These are phyloP conservation scores for Lycaon pictus DNA, from an alignment of 2,113 vertebrate genomes.

Conservation along the genomic window DNA sequence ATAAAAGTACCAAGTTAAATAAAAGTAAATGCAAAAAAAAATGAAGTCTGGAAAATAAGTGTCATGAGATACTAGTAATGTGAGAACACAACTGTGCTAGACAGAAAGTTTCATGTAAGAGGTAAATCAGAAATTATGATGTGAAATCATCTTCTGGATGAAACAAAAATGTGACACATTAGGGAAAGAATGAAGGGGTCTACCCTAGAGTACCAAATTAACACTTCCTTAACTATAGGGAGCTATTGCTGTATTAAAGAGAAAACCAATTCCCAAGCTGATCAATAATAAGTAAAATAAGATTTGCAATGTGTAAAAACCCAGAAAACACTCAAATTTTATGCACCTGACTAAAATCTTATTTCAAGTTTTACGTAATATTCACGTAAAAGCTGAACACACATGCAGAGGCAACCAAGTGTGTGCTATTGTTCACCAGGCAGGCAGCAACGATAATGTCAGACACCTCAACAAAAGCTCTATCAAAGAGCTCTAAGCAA, in stretches of 20 bases:
- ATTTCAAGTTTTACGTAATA: not conserved
- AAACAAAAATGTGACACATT: slow-evolving; percentile 34
- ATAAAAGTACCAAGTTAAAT: slow-evolving; percentile 30
- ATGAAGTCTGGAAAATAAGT: not conserved
- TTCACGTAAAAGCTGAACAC: not conserved
- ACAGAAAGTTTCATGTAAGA: not conserved
- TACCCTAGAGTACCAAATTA: not conserved
- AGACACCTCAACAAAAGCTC: not conserved
- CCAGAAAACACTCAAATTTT: slow-evolving; percentile 20
- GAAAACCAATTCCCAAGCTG: slow-evolving; percentile 25
- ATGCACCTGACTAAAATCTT: not conserved
- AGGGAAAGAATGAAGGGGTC: not conserved
- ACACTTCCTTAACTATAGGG: not conserved
- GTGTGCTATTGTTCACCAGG: not conserved
- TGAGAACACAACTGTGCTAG: not conserved
- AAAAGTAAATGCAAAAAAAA: not conserved
- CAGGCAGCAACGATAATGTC: not conserved
- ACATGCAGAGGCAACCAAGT: not conserved
- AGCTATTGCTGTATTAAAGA: not conserved
- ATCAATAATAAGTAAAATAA: slow-evolving; percentile 33
- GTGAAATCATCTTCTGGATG: not conserved
- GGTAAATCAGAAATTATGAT: not conserved
- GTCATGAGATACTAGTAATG: not conserved
- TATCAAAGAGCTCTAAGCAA: not conserved
- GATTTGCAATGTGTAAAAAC: slow-evolving; percentile 1